Evolutionary conservation across 35 echinoderm and acorn worm genomes (phyloP).

Genomic region (Anneissia japonica): DNA sequence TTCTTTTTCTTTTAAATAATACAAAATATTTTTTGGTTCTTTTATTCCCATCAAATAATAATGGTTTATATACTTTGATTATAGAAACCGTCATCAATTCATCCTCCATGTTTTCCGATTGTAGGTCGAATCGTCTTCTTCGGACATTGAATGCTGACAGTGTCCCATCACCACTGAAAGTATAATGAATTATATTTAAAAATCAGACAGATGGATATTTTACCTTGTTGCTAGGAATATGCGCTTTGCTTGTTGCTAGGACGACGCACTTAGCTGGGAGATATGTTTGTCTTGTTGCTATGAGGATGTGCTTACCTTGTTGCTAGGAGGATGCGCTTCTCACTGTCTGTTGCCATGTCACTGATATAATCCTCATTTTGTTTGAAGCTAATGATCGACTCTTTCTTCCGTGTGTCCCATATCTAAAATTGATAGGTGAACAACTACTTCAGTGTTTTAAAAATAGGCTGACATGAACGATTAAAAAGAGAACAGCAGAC

Average conservation of each 20-base stretch:
- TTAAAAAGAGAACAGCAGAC: too few relatives aligned
- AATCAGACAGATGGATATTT: neutral
- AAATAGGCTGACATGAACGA: too few relatives aligned
- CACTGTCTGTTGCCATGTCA: slow-evolving; percentile 72
- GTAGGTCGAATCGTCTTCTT: slow-evolving; percentile 74
- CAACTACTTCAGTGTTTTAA: too few relatives aligned
- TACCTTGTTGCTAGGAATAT: neutral
- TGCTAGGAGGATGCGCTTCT: slow-evolving; percentile 71
- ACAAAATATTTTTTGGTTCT: neutral
- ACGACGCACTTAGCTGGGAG: too few relatives aligned
- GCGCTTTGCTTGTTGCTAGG: neutral
- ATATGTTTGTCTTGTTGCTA: slow-evolving; percentile 78
- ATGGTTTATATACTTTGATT: slow-evolving; percentile 46
- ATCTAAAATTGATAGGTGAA: slow-evolving; percentile 57
- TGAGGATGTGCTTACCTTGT: slow-evolving; percentile 74
- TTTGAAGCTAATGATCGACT: slow-evolving; percentile 74
- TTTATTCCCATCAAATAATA: neutral
- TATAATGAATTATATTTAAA: too few relatives aligned
- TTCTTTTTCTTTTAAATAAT: neutral
- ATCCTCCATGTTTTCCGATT: slow-evolving; percentile 86
- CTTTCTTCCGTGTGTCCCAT: slow-evolving; percentile 74
- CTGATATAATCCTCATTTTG: slow-evolving; percentile 96
- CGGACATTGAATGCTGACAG: slow-evolving; percentile 82
- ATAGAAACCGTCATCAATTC: slow-evolving; percentile 65
- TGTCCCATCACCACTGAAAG: slow-evolving; percentile 90